A percentile compares a stretch with the other conserved stretches of the same genome.
Evolutionary conservation across 2,113 vertebrate species (phyloP).

Genomic region (Fregetta grallaria): DNA sequence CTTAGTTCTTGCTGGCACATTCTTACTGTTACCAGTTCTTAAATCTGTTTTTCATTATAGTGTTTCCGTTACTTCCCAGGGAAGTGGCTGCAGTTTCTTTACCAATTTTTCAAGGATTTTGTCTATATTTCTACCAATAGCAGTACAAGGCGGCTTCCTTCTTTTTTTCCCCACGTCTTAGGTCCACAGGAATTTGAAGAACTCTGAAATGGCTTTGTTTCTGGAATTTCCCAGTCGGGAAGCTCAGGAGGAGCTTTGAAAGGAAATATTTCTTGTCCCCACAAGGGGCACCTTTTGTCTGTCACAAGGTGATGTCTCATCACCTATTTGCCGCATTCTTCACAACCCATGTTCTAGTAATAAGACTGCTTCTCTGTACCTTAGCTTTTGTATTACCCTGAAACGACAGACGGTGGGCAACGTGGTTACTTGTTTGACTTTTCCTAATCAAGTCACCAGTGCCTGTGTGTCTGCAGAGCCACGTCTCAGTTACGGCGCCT

Average conservation of each 20-base stretch:
- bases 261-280: neutral
- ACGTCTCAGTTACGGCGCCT: neutral
- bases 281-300: neutral
- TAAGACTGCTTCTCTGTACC: neutral
- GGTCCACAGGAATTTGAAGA: neutral
- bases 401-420: neutral
- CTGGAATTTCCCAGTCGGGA: neutral
- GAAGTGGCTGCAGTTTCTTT: neutral
- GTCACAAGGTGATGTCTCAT: neutral
- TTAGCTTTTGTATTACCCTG: neutral
- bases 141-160: neutral
- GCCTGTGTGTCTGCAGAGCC: neutral
- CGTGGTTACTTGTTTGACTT: neutral
- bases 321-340: neutral
- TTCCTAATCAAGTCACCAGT: neutral
- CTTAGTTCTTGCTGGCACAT: neutral
- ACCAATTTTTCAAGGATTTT: neutral
- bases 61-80: neutral
- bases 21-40: neutral
- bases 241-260: neutral
- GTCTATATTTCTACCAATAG: neutral
- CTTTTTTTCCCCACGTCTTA: neutral
- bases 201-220: neutral
- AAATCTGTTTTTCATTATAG: neutral
- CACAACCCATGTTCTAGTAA: neutral